A percentile compares a stretch with the other conserved stretches of the same genome.
These are phyloP conservation scores for Vimba vimba DNA, from an alignment of 2,113 vertebrate species.

Conservation along the genomic window DNA sequence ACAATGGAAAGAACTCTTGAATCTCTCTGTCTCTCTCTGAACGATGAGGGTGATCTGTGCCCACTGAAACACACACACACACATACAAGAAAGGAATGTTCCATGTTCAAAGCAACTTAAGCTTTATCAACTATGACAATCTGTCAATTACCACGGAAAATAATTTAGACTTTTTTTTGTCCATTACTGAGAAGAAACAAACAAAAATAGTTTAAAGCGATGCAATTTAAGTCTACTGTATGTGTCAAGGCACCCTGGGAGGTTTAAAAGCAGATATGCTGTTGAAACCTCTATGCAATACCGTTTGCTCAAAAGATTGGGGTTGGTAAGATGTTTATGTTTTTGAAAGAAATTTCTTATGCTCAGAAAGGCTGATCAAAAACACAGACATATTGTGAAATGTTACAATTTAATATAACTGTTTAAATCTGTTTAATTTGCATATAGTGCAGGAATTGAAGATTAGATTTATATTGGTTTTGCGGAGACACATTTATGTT, in stretches of 20 bases:
- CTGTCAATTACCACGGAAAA: background rate
- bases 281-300: no score
- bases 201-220: background rate
- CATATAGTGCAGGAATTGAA: no score
- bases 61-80: background rate
- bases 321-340: no score
- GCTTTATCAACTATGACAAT: background rate
- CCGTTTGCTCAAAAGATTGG: no score
- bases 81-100: background rate
- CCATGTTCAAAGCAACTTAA: background rate
- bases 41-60: background rate
- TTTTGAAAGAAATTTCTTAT: no score
- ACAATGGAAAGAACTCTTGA: constrained; percentile 32
- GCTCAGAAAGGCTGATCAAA: no score
- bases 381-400: no score
- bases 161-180: background rate
- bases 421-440: no score
- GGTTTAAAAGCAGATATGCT: no score
- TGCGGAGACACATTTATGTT: no score
- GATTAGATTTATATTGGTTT: no score
- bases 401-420: no score
- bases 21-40: constrained; percentile 1
- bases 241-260: background rate
- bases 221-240: background rate
- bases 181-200: background rate